Conservation (phyloP, 2,113 vertebrate species). For the Lethenteron reissneri region DNA sequence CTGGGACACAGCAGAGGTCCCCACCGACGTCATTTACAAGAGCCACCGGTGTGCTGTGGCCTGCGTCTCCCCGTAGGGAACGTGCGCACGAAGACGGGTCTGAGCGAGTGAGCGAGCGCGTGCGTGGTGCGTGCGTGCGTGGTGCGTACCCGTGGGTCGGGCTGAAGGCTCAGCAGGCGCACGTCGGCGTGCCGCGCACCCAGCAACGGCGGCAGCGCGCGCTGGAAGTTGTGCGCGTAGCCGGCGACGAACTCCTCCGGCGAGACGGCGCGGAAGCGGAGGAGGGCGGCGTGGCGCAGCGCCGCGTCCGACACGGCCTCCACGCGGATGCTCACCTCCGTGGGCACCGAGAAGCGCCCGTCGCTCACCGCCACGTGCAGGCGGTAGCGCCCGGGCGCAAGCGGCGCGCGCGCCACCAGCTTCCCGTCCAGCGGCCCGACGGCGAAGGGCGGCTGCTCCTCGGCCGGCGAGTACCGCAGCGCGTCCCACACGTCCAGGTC, state of each 20-base stretch:
- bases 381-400: constrained; percentile 60
- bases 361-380: constrained; percentile 78
- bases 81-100: too few relatives aligned
- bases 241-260: constrained; percentile 67
- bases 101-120: too few relatives aligned
- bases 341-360: constrained; percentile 63
- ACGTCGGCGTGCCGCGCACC: constrained; percentile 55
- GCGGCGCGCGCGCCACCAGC: constrained; percentile 65
- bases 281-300: constrained; percentile 63
- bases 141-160: constrained; percentile 33
- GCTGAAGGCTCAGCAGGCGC: constrained; percentile 76
- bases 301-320: constrained; percentile 54
- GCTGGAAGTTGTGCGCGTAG: constrained; percentile 49
- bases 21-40: too few relatives aligned
- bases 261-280: constrained; percentile 66
- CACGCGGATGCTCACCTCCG: constrained; percentile 55
- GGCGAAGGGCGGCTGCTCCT: constrained; percentile 79
- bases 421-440: constrained; percentile 68
- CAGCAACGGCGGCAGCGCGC: constrained; percentile 37
- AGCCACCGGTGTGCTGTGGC: too few relatives aligned
- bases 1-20: too few relatives aligned
- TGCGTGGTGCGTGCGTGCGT: constrained; percentile 6
- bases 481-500: constrained; percentile 84
- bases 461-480: constrained; percentile 51
- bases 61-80: too few relatives aligned